Evolutionary conservation across 1,140 invertebrate species (phyloP), one percentile per base, ranked within the genome.

Genomic region (Nylanderia fulva): DNA sequence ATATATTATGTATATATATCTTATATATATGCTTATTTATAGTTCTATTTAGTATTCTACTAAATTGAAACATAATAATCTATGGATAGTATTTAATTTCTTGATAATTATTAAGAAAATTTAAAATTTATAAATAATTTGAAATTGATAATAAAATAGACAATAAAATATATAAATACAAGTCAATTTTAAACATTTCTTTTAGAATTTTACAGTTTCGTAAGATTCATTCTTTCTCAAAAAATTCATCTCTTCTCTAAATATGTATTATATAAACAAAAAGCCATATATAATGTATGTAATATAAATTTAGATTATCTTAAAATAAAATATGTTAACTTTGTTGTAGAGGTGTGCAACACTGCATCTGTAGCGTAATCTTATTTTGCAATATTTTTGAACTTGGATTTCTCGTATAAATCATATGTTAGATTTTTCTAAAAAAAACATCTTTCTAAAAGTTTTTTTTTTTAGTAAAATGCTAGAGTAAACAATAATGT

Each of bases 191-290:
- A n/a, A 54, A 33, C 9, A 54, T 21, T 6, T 5, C 33, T 71
- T 36, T 54, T 54, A 54, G 0, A 8, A 54, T 11, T 24, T n/a
- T 18, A 48, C 13, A 27, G 1, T 36, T 54, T 48, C 2, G n/a
- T 80, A 80, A 52, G 2, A 69, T 56, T 71, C 0, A 69, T 69
- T 39, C 1, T 56, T 24, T 36, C 56, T 64, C 11, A 48, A 48
- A 13, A 60, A 7, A 76, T 54, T 29, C 13, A 69, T 0, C 2
- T 69, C 36, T n/a, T 69, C 33, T 68, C 18, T 11, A 4, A 68
- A 48, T 52, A 36, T 60, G 0, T 4, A 61, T 61, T 42, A n/a
- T 39, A 60, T 56, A 75, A 75, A 36, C 13, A 18, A 56, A 56
- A 61, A 61, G 4, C 11, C 0, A 61, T 29, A n/a, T n/a, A n/a